These are phyloP conservation scores for Thumatha senex DNA, from an alignment of 2,888 invertebrate genomes.

Conservation along the genomic window DNA sequence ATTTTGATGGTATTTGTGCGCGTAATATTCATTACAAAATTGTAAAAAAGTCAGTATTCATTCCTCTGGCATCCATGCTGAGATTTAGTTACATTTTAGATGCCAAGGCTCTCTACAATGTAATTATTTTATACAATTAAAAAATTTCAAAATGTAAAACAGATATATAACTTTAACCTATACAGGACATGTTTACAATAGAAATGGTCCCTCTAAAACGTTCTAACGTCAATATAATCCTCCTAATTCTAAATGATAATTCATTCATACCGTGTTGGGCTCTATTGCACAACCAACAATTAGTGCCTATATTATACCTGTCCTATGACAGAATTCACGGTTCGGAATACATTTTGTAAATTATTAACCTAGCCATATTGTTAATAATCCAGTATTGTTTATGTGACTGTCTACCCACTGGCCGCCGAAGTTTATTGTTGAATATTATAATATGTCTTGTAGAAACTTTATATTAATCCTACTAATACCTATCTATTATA, in stretches of 20 bases:
- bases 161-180: too few species aligned
- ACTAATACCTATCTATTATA: background rate
- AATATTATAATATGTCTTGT: constrained; percentile 19
- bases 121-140: too few species aligned
- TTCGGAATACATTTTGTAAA: constrained; percentile 42
- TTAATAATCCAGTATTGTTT: constrained; percentile 36
- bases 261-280: constrained; percentile 53
- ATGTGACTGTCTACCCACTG: constrained; percentile 29
- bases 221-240: constrained; percentile 24
- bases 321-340: constrained; percentile 42
- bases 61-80: too few species aligned
- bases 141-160: too few species aligned
- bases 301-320: constrained; percentile 46
- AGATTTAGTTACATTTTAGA: too few species aligned
- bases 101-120: too few species aligned
- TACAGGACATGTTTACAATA: too few species aligned
- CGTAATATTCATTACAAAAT: too few species aligned
- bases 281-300: constrained; percentile 59
- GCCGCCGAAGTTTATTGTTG: constrained; percentile 27
- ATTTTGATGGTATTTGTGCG: too few species aligned
- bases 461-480: constrained; percentile 9
- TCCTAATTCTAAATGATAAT: constrained; percentile 56
- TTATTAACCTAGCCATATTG: constrained; percentile 31
- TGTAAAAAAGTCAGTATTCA: too few species aligned
- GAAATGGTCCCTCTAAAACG: constrained; percentile 19